Evolutionary conservation across 1,140 invertebrate genomes (phyloP).

Genomic region (Glomeris maerens): DNA sequence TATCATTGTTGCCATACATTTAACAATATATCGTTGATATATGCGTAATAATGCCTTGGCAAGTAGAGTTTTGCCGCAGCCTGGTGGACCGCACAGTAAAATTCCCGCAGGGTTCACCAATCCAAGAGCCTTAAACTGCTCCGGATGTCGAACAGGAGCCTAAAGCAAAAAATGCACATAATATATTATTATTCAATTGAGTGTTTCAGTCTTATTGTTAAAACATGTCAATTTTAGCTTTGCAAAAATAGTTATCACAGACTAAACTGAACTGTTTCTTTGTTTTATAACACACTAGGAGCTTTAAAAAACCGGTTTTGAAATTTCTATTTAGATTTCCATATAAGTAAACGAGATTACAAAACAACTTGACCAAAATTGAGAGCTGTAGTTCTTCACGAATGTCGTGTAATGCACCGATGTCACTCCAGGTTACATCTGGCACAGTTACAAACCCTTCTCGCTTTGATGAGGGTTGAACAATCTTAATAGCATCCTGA

Average conservation of each 20-base stretch:
- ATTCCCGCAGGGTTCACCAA: constrained; percentile 69
- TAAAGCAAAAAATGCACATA: constrained; percentile 28
- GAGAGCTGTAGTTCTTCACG: constrained; percentile 76
- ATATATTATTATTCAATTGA: constrained; percentile 7
- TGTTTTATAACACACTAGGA: too few species aligned
- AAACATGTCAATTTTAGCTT: too few species aligned
- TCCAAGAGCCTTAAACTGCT: constrained; percentile 60
- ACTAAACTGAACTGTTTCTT: too few species aligned
- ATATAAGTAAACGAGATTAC: neutral
- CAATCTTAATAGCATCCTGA: constrained; percentile 52
- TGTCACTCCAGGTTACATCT: constrained; percentile 91
- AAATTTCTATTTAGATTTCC: too few species aligned
- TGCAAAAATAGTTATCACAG: too few species aligned
- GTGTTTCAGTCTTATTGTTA: too few species aligned
- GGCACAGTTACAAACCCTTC: constrained; percentile 97
- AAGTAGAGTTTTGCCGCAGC: constrained; percentile 74
- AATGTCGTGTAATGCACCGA: constrained; percentile 80
- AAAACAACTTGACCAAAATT: constrained; percentile 50
- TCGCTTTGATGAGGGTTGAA: constrained; percentile 84
- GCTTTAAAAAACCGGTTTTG: too few species aligned
- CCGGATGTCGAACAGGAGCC: constrained; percentile 76
- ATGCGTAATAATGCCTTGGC: constrained; percentile 45
- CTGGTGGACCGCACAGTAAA: constrained; percentile 85
- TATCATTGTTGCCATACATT: neutral
- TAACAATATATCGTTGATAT: constrained; percentile 24